phyloP scores from a whole-genome alignment of 2,888 invertebrate genomes.

The Ophion ellenae region DNA sequence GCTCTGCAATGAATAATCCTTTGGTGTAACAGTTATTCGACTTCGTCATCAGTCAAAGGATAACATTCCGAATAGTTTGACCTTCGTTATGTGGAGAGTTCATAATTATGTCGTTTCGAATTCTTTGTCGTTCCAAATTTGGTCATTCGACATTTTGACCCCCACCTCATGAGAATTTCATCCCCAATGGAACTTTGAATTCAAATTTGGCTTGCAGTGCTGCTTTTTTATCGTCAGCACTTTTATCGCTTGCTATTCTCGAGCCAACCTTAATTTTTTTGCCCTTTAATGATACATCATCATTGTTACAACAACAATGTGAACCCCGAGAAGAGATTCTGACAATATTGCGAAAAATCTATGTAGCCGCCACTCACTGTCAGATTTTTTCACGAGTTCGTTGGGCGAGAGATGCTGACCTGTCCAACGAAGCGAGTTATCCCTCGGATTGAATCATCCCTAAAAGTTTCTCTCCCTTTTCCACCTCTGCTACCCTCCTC shows the following conservation, averaged over 20 bases:
- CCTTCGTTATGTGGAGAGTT: no score
- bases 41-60: no score
- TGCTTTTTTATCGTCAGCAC: neutral
- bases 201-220: neutral
- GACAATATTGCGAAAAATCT: neutral
- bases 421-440: constrained; percentile 42
- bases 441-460: constrained; percentile 37
- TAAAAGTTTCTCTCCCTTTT: constrained; percentile 45
- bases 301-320: neutral
- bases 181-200: no score
- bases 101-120: no score
- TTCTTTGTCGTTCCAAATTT: no score
- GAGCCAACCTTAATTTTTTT: neutral
- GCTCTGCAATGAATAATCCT: no score
- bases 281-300: neutral
- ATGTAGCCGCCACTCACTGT: neutral
- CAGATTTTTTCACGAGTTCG: constrained; percentile 22
- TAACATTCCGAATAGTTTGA: no score
- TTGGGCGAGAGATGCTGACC: constrained; percentile 43
- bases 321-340: neutral
- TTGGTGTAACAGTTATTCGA: no score
- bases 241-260: neutral
- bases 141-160: no score
- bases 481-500: constrained; percentile 18
- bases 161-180: no score